Evolutionary conservation across 2,113 vertebrate species (phyloP).

Genomic region (Agapornis roseicollis): DNA sequence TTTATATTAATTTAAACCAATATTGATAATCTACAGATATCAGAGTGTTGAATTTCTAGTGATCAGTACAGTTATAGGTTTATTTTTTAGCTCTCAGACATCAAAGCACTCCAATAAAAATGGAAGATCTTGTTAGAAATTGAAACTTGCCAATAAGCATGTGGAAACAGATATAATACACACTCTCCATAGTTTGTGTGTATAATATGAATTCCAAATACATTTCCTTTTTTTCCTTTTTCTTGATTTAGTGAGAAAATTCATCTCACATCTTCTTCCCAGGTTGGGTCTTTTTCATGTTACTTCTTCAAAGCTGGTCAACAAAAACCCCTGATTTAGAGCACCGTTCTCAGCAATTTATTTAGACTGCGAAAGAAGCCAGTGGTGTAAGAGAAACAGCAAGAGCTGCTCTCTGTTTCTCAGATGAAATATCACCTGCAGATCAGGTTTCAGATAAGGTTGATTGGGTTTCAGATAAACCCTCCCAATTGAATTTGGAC

Average conservation of each 20-base stretch:
- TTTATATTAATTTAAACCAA: neutral
- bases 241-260: neutral
- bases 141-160: neutral
- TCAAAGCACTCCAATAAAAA: neutral
- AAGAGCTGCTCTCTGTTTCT: neutral
- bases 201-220: neutral
- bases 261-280: neutral
- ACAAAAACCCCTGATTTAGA: neutral
- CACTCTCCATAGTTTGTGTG: neutral
- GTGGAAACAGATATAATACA: neutral
- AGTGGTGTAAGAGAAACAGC: neutral
- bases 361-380: neutral
- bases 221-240: neutral
- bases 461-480: neutral
- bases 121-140: neutral
- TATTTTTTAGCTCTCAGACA: neutral
- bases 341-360: neutral
- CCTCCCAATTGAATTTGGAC: fast-evolving
- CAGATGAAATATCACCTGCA: neutral
- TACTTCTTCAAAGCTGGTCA: neutral
- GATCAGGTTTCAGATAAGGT: neutral
- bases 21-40: neutral
- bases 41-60: neutral
- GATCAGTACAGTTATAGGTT: neutral
- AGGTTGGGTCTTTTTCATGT: neutral